These are phyloP conservation scores for Synanthedon andrenaeformis DNA, from an alignment of 2,888 invertebrate genomes.

Conservation along the genomic window DNA sequence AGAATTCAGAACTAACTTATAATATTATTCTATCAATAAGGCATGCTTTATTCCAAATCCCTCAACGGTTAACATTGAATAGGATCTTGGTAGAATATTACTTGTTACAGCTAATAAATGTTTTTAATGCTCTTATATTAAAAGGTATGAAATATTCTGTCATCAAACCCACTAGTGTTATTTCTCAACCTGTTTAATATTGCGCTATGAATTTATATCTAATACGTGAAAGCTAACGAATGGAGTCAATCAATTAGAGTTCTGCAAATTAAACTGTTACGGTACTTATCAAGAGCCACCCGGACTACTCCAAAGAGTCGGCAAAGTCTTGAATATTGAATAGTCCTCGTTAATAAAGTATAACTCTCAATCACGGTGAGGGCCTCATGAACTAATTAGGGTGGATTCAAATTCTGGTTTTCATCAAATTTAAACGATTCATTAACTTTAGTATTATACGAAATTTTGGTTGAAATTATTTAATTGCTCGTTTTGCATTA, in stretches of 20 bases:
- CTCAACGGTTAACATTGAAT: no score
- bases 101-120: no score
- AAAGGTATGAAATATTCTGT: no score
- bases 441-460: neutral
- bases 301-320: constrained; percentile 34
- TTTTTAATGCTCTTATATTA: no score
- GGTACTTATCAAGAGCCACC: constrained; percentile 36
- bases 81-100: no score
- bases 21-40: neutral
- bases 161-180: no score
- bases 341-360: constrained; percentile 49
- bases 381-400: constrained; percentile 33
- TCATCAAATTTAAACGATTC: neutral
- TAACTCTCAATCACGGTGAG: constrained; percentile 39
- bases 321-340: constrained; percentile 50
- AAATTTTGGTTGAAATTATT: neutral
- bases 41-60: no score
- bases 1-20: no score
- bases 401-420: neutral
- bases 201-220: no score
- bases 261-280: constrained; percentile 49
- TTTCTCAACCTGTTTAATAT: no score
- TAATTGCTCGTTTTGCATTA: neutral
- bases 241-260: constrained; percentile 26
- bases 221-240: constrained; percentile 3